Evolutionary conservation across 1,140 invertebrate species (phyloP).

Genomic region (Cydia pomonella): DNA sequence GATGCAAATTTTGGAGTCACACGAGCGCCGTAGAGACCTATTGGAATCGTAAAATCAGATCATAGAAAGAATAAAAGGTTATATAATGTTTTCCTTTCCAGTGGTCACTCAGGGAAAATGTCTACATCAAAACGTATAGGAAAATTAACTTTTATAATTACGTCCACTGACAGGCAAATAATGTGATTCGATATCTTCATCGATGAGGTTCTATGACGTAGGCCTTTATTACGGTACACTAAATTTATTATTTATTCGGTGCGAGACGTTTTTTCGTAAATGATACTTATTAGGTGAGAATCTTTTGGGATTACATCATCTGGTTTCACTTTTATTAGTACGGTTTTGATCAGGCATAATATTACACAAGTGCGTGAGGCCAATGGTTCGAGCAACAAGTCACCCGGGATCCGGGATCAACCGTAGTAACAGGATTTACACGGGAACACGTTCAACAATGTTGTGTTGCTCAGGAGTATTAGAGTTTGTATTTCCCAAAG

Average conservation of each 20-base stretch:
- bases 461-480: conserved; percentile 61
- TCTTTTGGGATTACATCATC: conserved; percentile 12
- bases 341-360: background rate
- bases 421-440: conserved; percentile 66
- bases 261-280: conserved; percentile 19
- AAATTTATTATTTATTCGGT: conserved; percentile 26
- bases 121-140: too few species aligned
- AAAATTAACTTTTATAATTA: background rate
- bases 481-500: conserved; percentile 64
- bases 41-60: too few species aligned
- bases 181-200: background rate
- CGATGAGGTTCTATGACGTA: background rate
- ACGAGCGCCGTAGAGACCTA: too few species aligned
- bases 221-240: conserved; percentile 10
- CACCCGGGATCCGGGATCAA: conserved; percentile 50
- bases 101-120: too few species aligned
- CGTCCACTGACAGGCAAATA: background rate
- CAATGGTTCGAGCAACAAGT: conserved; percentile 43
- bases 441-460: conserved; percentile 64
- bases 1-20: too few species aligned
- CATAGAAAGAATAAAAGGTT: too few species aligned
- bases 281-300: conserved; percentile 18
- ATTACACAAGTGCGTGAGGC: conserved; percentile 24
- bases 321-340: conserved; percentile 21
- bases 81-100: too few species aligned